Base-by-base conservation (phyloP, 2,888 invertebrate species). In the Sphinx pinastri region DNA sequence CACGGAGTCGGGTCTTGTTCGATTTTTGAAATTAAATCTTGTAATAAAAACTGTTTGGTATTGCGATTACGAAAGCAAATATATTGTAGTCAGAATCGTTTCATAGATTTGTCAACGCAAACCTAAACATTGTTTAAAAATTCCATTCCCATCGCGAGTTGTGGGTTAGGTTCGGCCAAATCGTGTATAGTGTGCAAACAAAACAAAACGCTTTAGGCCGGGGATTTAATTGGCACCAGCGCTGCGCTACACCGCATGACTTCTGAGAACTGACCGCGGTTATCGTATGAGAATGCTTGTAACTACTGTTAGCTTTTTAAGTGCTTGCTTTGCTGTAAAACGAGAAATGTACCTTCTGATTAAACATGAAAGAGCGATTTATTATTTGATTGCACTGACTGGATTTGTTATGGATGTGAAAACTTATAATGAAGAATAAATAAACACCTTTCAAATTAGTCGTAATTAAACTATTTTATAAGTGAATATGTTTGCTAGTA, bases 211-310 rank as follows among this genome's bases (percentile, higher is more conserved):
- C 75, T 74, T 80, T 80, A 79, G 76, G 76, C 79, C 80, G 79
- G 77, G 72, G 78, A 79, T 88, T 89, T 89, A 89, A 89, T 88
- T 89, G 89, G 89, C 88, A 80, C 77, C 78, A 78, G 77, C 78
- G 79, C 81, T 77, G 25, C 45, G 81, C 81, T 79, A 80, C 80
- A 81, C 76, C 80, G 76, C 75, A 74, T 75, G 79, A 79, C 79
- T 86, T 86, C 85, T 81, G 81, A 79, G 86, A 86, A 86, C 78
- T 77, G 79, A 71, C 69, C 73, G 70, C 14, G 55, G 68, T 55
- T 73, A 76, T 78, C 78, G 72, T 74, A 76, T 72, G 73, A 31
- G 58, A 38, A 49, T 13, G 55, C 66, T 69, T 60, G 66, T 72
- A 59, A 47, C 49, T 49, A 63, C 16, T 63, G 49, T 63, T 63